Evolutionary conservation across 2,113 vertebrate species (phyloP), one percentile per base, ranked within the genome.

Genomic region (Stigmatopora nigra): DNA sequence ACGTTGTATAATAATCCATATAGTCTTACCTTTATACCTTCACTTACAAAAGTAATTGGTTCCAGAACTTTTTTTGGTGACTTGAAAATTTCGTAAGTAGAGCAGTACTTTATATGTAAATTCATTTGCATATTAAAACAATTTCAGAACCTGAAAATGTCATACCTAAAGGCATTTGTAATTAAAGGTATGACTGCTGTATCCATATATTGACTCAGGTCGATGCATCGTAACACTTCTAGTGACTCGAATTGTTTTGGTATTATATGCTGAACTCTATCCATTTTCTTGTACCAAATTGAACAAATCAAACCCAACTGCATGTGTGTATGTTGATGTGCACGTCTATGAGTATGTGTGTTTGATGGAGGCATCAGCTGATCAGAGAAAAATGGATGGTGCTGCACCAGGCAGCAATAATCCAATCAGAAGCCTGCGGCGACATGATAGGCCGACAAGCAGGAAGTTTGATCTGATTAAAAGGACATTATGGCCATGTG

Each of bases 381-480:
- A 88, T 88, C 85, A 86, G 75, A 72, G 77, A 87, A 85, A 87
- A 85, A 87, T 46, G 76, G 82, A 88, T 88, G 83, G 86, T 87
- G 86, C 89, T 69, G 79, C 76, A 80, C 78, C 88, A 87, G 88
- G 82, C 87, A 60, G 76, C 69, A 66, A 80, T 87, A 90, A 91
- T 92, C 93, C 93, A 94, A 95, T 93, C 92, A 93, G 91, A 89
- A 72, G 92, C 93, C 92, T 92, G 92, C 93, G 93, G 93, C 95
- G 91, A 94, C 79, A 91, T 93, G 93, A 95, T 93, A 94, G 93
- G 95, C 94, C 88, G 88, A 84, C 92, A 93, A 94, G 93, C 92
- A 89, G 92, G 92, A 94, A 95, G 93, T 93, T 94, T 87, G 86
- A 98, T 96, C 91, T 92, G 94, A 97, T 97, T 95, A 92, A 92